These are phyloP conservation scores for Brachionus paranguensis DNA, from an alignment of 1,140 invertebrate genomes.

Conservation along the genomic window DNA sequence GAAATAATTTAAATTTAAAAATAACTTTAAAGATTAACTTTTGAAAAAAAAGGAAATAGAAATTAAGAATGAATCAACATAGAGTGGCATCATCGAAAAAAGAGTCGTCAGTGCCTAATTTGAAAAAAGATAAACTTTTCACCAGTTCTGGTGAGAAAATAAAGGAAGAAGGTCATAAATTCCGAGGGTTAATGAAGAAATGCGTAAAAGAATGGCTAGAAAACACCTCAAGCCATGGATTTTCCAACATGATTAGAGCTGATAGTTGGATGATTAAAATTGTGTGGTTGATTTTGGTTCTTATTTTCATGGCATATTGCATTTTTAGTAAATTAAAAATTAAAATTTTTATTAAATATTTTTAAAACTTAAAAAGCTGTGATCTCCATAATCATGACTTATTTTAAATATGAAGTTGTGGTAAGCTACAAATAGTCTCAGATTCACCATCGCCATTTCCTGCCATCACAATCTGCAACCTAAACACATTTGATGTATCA, in stretches of 20 bases:
- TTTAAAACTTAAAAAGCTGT: background rate
- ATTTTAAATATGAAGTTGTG: background rate
- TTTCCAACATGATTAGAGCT: constrained; percentile 24
- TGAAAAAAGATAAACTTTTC: too few species aligned
- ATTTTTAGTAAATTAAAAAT: background rate
- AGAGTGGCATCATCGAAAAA: too few species aligned
- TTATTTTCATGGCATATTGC: background rate
- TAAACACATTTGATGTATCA: constrained; percentile 9
- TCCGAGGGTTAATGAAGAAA: background rate
- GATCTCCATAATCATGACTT: background rate
- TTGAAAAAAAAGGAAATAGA: too few species aligned
- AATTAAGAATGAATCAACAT: too few species aligned
- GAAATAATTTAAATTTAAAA: too few species aligned
- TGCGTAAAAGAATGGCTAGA: constrained; percentile 14
- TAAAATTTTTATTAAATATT: background rate
- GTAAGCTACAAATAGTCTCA: background rate
- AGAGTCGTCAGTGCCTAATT: too few species aligned
- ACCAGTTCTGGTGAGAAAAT: background rate
- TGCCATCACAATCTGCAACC: constrained; percentile 14
- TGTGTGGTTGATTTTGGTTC: background rate
- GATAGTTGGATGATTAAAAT: background rate
- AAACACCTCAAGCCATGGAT: constrained; percentile 7
- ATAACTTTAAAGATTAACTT: too few species aligned
- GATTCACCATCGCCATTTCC: constrained; percentile 12
- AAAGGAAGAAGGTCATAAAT: background rate